Evolutionary conservation across 2,888 invertebrate genomes (phyloP).

Genomic region (Heliconius sara): DNA sequence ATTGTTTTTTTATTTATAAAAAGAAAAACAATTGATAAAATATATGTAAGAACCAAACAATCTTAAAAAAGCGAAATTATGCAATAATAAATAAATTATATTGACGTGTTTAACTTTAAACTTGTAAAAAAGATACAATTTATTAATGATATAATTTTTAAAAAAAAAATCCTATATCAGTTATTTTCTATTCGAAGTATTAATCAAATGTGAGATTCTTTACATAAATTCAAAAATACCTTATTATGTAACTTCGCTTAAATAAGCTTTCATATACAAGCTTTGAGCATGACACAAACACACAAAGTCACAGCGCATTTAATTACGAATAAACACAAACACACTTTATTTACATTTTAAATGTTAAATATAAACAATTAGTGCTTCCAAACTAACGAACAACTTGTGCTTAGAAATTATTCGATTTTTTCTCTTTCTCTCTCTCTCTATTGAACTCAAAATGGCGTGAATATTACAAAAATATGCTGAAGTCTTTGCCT

Average conservation of each 20-base stretch:
- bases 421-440: constrained; percentile 41
- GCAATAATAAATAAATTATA: too few species aligned
- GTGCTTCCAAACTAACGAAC: constrained; percentile 49
- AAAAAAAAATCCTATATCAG: too few species aligned
- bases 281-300: constrained; percentile 73
- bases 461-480: constrained; percentile 72
- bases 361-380: constrained; percentile 59
- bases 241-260: constrained; percentile 5
- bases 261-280: constrained; percentile 47
- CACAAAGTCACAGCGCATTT: constrained; percentile 75
- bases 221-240: neutral
- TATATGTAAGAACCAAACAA: neutral
- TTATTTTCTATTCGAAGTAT: neutral
- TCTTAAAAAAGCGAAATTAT: neutral
- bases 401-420: constrained; percentile 51
- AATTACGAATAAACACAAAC: constrained; percentile 55
- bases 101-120: too few species aligned
- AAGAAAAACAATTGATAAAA: neutral
- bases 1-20: neutral
- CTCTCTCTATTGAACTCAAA: constrained; percentile 11
- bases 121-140: too few species aligned
- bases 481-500: constrained; percentile 80
- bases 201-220: neutral
- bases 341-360: constrained; percentile 70
- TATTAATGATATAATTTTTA: too few species aligned